Base-by-base conservation (phyloP, 2,888 invertebrate genomes). In the Idaea dimidiata region DNA sequence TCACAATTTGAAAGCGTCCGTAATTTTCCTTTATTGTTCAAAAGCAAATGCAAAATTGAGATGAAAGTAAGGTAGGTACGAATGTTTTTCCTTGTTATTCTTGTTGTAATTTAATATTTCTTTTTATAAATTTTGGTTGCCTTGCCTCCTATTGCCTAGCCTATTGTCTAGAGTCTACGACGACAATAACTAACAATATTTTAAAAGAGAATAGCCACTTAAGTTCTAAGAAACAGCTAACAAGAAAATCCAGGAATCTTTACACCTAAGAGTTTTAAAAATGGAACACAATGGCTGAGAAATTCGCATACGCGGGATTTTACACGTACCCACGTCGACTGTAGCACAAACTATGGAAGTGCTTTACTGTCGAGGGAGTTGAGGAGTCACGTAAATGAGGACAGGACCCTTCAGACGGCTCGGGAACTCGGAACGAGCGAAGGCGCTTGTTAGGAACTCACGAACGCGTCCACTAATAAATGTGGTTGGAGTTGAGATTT, bases 361-460 rank as follows among this genome's bases (percentile, higher is more conserved):
- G 63, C 16, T 43, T 14, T 16, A 16, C 43, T 59, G 64, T 62
- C 60, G 62, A 64, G 67, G 8, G 57, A 16, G 56, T 61, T 62
- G 68, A 69, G 69, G 61, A 66, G 66, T 60, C 68, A 61, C 66
- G 71, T 67, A 74, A 79, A 77, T 76, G 79, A 78, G 78, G 76
- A 65, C 74, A 70, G 65, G 65, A 61, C 72, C 64, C 78, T 78
- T 69, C 59, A 71, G 70, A 70, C 66, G 69, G 74, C 66, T 68
- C 71, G 70, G 60, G 16, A 43, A 24, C 56, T 18, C 0, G 56
- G 56, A 60, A 66, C 61, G 62, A 59, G 67, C 66, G 65, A 10
- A 43, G 43, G 10, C 6, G 43, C 43, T 43, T 43, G 43, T 43
- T 43, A 43, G 43, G 10, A 43, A 43, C 43, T 43, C 43, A 43